phyloP scores from a whole-genome alignment of 2,888 invertebrate genomes.

The Sphinx pinastri region DNA sequence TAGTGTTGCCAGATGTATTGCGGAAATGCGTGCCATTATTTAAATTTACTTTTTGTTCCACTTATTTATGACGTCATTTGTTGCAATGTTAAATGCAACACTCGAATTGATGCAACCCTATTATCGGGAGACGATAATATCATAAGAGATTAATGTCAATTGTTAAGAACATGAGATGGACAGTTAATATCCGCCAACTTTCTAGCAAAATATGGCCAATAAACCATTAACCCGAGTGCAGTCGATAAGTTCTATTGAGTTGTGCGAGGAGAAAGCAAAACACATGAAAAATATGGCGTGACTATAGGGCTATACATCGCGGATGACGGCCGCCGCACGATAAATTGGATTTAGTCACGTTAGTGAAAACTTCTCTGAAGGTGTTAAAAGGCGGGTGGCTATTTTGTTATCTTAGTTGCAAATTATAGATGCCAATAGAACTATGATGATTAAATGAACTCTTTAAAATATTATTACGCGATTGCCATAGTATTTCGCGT shows the following conservation, averaged over 20 bases:
- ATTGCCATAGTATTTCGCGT: no score
- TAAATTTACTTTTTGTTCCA: not conserved
- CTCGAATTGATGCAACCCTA: no score
- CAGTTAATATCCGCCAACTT: not conserved
- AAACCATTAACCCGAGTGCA: not conserved
- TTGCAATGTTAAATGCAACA: not conserved
- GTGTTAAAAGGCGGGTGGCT: not conserved
- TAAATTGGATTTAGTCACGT: conserved; percentile 21
- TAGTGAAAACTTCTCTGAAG: conserved; percentile 11
- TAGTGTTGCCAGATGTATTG: conserved; percentile 23
- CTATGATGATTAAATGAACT: no score
- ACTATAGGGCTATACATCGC: conserved; percentile 7
- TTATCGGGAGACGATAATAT: no score
- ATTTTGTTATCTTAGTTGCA: conserved; percentile 7
- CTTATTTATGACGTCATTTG: not conserved
- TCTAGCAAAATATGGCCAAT: conserved; percentile 1
- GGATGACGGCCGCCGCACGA: conserved; percentile 6
- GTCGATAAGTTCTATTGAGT: not conserved
- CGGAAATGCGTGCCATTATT: conserved; percentile 29
- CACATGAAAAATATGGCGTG: conserved; percentile 19
- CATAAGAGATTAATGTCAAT: no score
- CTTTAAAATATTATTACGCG: no score
- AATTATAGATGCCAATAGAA: not conserved
- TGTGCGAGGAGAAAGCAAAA: conserved; percentile 18
- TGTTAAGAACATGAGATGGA: no score